Base-by-base conservation (phyloP, 2,797 vertebrate species). In the Orestias chungarensis region DNA sequence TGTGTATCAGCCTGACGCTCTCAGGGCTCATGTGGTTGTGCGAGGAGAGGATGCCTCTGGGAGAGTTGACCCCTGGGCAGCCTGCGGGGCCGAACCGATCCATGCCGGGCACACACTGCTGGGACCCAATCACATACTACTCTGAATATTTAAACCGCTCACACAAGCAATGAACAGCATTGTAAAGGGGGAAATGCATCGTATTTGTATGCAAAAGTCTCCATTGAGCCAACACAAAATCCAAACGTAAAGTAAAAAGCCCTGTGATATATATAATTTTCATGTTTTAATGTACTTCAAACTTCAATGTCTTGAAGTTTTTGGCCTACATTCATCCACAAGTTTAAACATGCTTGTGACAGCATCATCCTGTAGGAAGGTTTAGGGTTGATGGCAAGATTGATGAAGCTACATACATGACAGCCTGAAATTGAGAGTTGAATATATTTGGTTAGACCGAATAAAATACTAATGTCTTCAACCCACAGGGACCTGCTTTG, bases 1-100 rank as follows among this genome's bases (percentile, higher is more conserved):
- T 95, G 86, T 99, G 97, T 42, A 98, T 88, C 87, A 99, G 94
- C 82, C 97, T 96, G 72, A 97, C 91, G 79, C 95, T 97, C 90
- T 99, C 98, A 0, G 96, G 97, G 87, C 96, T 99, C 96, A 99
- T 96, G 76, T 98, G 96, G 77, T 95, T 96, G 61, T 99, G 97
- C 0, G 97, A 95, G 29, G 96, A 91, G 71, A 98, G 93, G 46
- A 96, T 96, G 62, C 94, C 92, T 87, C 97, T 95, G 14, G 96
- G 94, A 15, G 96, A 96, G 81, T 95, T 97, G 72, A 91, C 90
- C 64, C 95, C 96, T 0, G 95, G 94, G 64, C 96, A 98, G 71
- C 88, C 89, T 20, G 96, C 93, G 0, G 96, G 95, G 75, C 94
- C 96, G 70, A 98, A 92, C 71, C 97, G 96, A 84, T 98, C 98